Base-by-base conservation (phyloP, 2,888 invertebrate species). In the Cheilosia scutellata region DNA sequence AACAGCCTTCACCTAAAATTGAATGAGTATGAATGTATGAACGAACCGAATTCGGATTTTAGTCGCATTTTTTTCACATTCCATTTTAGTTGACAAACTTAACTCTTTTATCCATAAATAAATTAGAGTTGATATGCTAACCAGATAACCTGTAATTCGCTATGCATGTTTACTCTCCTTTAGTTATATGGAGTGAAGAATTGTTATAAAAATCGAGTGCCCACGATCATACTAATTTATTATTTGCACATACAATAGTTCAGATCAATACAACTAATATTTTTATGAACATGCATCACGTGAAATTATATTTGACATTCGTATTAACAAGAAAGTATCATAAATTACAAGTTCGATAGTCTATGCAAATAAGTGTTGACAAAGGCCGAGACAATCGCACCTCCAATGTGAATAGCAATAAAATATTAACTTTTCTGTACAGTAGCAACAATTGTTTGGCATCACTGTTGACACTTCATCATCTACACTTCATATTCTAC, bases 251-350 rank as follows among this genome's bases (percentile, higher is more conserved):
- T 37, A 37, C 49, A 65, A 49, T 25, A 33, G n/a, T 49, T 29
- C 5, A 33, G 37, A 37, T 49, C 37, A 25, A 5, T 31, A 20
- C 16, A 13, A 27, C 7, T 16, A 29, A 11, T n/a, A n/a, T 37
- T 2, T 25, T 9, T 29, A 27, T 51, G 11, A 40, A 47, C 4
- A 13, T 33, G 11, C 51, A 27, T 66, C 71, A 60, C 42, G 42
- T 72, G 60, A 72, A 60, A 29, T 37, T 9, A 51, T 51, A 51
- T 72, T 72, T 40, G 20, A 25, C 62, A 42, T 42, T 72, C 42
- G n/a, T 20, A 72, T 62, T 72, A 72, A 40, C 71, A 60, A 72
- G 25, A 49, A 7, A 11, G 25, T 47, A 31, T n/a, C 5, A 25
- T 29, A 60, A 42, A 60, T 42, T 29, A 27, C n/a, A 60, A 27